Evolutionary conservation across 2,888 invertebrate species (phyloP), one percentile per base, ranked within the genome.

Genomic region (Eupithecia pulchellata): DNA sequence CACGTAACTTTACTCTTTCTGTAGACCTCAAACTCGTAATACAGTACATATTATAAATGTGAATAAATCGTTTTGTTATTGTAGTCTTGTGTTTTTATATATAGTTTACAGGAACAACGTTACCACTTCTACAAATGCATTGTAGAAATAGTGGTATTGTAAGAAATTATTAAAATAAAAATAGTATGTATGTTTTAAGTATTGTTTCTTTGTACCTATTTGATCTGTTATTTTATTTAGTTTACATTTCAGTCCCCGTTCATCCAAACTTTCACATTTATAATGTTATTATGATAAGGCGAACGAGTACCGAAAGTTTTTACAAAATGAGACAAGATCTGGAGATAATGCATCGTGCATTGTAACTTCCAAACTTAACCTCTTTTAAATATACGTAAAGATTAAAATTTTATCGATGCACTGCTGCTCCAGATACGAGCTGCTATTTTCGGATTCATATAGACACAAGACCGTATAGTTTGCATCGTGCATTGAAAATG

Each of bases 351-450:
- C 39, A 20, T 4, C 11, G 11, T 25, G 11, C 52, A 52, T 52
- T 4, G 11, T 25, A 47, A 20, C 25, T 25, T 52, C 4, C 11
- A 25, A 52, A 52, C 52, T 3, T 25, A 2, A 11, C 3, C 25
- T 25, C 9, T 20, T 34, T 13, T 34, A 47, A 47, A 47, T 42
- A n/a, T n/a, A 6, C 2, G 20, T 9, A 1, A 17, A 30, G 13
- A 27, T 17, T 57, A 32, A 30, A 32, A 60, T 32, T 32, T 60
- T 60, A 60, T 60, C 58, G 58, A 60, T 60, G 67, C 63, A 29
- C 55, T 39, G 57, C 52, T 60, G 73, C 62, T 73, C 73, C 63
- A 73, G 47, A 68, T 73, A 13, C 63, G 55, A 39, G 20, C 30
- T 60, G 30, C 14, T 57, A 57, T 60, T 32, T 60, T 60, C 11